Conservation (phyloP, 1,140 invertebrate species). For the Drosophila quadrilineata region DNA sequence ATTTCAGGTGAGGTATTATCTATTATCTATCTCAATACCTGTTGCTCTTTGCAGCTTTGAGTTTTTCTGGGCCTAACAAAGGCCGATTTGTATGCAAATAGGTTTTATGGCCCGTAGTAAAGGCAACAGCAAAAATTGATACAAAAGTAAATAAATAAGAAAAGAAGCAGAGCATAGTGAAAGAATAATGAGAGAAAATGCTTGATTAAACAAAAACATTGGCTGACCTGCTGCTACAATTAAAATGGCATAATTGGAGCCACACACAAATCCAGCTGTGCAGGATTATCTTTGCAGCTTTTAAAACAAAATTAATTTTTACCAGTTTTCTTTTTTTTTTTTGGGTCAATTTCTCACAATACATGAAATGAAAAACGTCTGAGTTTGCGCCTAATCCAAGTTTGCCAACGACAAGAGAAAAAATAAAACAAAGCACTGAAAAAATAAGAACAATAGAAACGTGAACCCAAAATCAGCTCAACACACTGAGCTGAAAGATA, state of each 20-base stretch:
- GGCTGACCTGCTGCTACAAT: slow-evolving; percentile 8
- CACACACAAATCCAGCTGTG: slow-evolving; percentile 9
- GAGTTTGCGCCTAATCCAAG: slow-evolving; percentile 2
- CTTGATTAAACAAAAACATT: too few species aligned
- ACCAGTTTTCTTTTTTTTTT: slow-evolving; percentile 10
- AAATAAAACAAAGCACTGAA: slow-evolving; percentile 26
- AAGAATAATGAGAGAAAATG: too few species aligned
- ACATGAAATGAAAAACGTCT: background rate
- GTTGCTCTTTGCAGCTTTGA: too few species aligned
- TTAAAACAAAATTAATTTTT: slow-evolving; percentile 18
- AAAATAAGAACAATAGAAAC: slow-evolving; percentile 24
- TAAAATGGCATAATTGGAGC: slow-evolving; percentile 11
- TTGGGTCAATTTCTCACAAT: slow-evolving; percentile 19
- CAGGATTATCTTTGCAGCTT: background rate
- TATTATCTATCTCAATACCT: too few species aligned
- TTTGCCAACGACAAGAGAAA: slow-evolving; percentile 23
- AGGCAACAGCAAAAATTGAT: too few species aligned
- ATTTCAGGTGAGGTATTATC: too few species aligned
- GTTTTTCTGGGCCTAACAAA: too few species aligned
- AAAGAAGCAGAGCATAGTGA: too few species aligned
- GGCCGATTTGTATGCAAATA: too few species aligned
- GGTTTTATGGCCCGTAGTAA: too few species aligned
- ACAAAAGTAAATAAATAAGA: too few species aligned
- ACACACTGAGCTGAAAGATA: background rate
- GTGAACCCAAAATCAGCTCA: slow-evolving; percentile 29